Evolutionary conservation across 2,113 vertebrate genomes (phyloP).

Genomic region (Hemiscyllium ocellatum): DNA sequence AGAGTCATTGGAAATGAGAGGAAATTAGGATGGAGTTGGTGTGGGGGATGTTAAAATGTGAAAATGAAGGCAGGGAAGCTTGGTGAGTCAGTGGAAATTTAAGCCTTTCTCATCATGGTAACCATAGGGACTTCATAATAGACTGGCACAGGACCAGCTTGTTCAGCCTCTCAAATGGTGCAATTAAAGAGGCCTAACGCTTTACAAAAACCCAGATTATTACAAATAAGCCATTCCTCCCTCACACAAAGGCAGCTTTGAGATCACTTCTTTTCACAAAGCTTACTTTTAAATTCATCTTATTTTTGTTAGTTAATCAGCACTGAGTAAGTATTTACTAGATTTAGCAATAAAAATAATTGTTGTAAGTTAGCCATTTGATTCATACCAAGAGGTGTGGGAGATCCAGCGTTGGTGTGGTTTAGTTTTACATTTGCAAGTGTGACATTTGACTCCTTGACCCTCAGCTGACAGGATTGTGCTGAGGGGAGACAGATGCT

Average conservation of each 20-base stretch:
- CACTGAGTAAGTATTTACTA: not conserved
- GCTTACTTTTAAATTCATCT: not conserved
- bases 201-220: slow-evolving; percentile 20
- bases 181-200: not conserved
- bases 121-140: not conserved
- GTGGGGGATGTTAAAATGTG: no score
- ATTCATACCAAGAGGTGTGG: not conserved
- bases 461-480: not conserved
- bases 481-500: not conserved
- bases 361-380: slow-evolving; percentile 7
- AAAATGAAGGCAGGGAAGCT: not conserved
- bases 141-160: not conserved
- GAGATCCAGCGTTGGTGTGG: not conserved
- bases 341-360: not conserved
- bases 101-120: not conserved
- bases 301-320: not conserved
- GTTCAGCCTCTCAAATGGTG: not conserved
- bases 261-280: not conserved
- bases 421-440: not conserved
- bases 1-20: not conserved
- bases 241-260: slow-evolving; percentile 24
- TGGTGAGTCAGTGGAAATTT: not conserved
- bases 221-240: not conserved
- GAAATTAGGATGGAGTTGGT: not conserved
- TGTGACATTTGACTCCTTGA: not conserved